Evolutionary conservation across 2,797 vertebrate genomes (phyloP), one percentile per base, ranked within the genome.

Genomic region (Leucoraja ocellata): DNA sequence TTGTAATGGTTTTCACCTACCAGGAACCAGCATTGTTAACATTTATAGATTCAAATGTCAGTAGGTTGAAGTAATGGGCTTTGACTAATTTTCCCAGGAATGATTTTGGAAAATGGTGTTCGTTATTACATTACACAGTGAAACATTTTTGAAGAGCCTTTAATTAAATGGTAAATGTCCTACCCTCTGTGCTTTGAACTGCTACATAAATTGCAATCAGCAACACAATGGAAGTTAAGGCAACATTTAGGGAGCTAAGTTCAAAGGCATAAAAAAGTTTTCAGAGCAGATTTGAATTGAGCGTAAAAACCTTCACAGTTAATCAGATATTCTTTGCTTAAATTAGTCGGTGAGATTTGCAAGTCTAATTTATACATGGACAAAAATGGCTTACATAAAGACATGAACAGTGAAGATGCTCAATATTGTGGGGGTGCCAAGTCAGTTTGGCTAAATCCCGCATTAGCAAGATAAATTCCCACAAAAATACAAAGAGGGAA

Each of bases 141-240:
- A 23, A 92, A 58, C 90, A 76, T 76, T 58, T 76, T n/a, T n/a
- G 71, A 76, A 76, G 13, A 92, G 28, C 71, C 39, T 92, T 92
- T 73, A 92, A 92, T 92, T 76, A 92, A 92, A 54, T 91, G 90
- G 68, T 39, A 91, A 73, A 92, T 74, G 39, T 76, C 11, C 71
- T 58, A 54, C 39, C 13, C 39, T 74, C 25, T 76, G 71, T 74
- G 68, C 54, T 92, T 76, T 74, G 90, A 92, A 76, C 71, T 58
- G 54, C 68, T 28, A 71, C 90, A 74, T 54, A 92, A 92, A 58
- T 92, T 92, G 36, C 76, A 92, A 92, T 92, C 73, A 76, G 90
- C 6, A 92, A 58, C 36, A 54, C 71, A 92, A 92, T 74, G 90
- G 36, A 54, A 73, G 23, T 91, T 91, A 71, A 39, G 46, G 65